Evolutionary conservation across 1,140 invertebrate genomes (phyloP), one percentile per base, ranked within the genome.

Genomic region (Ctenoplectra terminalis): DNA sequence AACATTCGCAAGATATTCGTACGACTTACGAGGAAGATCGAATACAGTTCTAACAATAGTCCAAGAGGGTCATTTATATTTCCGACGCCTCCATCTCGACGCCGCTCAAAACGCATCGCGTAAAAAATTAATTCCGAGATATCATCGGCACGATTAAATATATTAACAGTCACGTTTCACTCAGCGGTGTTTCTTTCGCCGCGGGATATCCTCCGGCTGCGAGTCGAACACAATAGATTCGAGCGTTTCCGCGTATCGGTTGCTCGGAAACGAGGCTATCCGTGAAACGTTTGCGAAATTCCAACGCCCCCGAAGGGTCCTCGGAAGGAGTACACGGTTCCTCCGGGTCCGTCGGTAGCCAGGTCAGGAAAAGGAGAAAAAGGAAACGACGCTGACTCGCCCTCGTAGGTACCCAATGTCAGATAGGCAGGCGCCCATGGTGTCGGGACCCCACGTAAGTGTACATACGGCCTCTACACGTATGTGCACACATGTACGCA

Each of bases 351-450:
- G 79, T 85, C 80, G 85, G 86, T 88, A 88, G 85, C 82, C 82
- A 72, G 86, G 75, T 77, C 64, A 77, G 46, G 66, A 79, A 87
- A 70, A 71, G 34, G 66, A 77, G 50, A 83, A 81, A 71, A 86
- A 86, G 85, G 83, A 86, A 87, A 79, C 79, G 66, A 80, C 26
- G 48, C 43, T 67, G 77, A 76, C 85, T 87, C 82, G 86, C 73
- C 71, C 78, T 88, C 82, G 83, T 88, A 87, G 86, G 86, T 80
- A 84, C 72, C 87, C 74, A 84, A 83, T 74, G 87, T 86, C 87
- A 84, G 87, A 87, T 88, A 86, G 87, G 83, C 70, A 88, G 87
- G 74, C 87, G 64, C 81, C 82, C 78, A 69, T 89, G 77, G 87
- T 89, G 87, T 86, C 84, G 83, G 73, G 64, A 82, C 58, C 81